Evolutionary conservation across 2,797 vertebrate genomes (phyloP).

Genomic region (Channa striata): DNA sequence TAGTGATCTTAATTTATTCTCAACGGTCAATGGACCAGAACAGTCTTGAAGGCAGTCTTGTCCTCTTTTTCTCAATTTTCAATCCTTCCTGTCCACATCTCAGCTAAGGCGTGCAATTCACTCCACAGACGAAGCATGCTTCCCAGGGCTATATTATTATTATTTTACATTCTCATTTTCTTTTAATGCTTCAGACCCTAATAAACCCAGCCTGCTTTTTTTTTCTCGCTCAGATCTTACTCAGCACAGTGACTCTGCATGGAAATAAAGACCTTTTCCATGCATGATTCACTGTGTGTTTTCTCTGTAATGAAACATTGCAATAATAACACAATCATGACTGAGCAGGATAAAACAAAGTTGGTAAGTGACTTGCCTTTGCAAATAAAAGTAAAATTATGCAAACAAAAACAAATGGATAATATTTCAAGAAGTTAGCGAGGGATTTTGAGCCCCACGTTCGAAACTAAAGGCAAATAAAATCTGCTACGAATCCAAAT

Average conservation of each 20-base stretch:
- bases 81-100: conserved; percentile 16
- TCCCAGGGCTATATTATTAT: conserved; percentile 30
- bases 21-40: conserved; percentile 1
- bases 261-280: conserved; percentile 40
- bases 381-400: conserved; percentile 36
- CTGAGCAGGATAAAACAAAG: conserved; percentile 10
- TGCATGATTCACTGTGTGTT: conserved; percentile 40
- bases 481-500: conserved; percentile 35
- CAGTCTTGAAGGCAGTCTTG: not conserved
- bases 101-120: conserved; percentile 5
- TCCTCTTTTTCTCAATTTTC: conserved; percentile 4
- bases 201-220: conserved; percentile 51
- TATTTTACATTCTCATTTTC: conserved; percentile 50
- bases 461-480: conserved; percentile 30
- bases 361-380: conserved; percentile 14
- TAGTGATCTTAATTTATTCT: not conserved
- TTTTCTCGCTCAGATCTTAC: conserved; percentile 46
- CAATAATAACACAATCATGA: conserved; percentile 15
- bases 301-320: conserved; percentile 12
- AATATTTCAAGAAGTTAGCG: conserved; percentile 26
- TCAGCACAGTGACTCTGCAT: conserved; percentile 38
- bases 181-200: conserved; percentile 46
- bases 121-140: conserved; percentile 5
- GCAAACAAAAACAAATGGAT: conserved; percentile 23
- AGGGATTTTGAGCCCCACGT: conserved; percentile 12